Evolutionary conservation across 2,113 vertebrate species (phyloP), one percentile per base, ranked within the genome.

Genomic region (Otocyon megalotis): DNA sequence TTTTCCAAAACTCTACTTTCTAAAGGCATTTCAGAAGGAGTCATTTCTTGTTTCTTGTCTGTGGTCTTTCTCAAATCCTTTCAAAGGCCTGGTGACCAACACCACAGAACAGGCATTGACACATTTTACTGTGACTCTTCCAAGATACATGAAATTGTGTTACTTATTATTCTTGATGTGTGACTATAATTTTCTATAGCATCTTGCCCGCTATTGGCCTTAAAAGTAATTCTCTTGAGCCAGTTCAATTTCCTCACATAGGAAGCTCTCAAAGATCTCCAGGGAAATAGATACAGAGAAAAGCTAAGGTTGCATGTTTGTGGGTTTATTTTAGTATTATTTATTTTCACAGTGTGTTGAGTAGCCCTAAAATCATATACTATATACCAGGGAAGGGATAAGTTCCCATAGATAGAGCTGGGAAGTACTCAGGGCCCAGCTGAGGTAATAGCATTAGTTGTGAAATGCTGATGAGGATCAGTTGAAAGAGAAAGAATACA

Each of bases 391-490:
- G 93, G 97, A 97, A 93, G 79, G 37, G 90, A 87, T 24, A 28
- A 96, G 79, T 54, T 92, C 48, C 82, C 24, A 94, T 67, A 97
- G 96, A 96, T 58, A 95, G 97, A 92, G 56, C 74, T 97, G 81
- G 94, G 97, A 97, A 97, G 26, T 48, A 93, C 0, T 1, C 54
- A 94, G 56, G 77, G 65, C 93, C 54, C 53, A 17, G 12, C 77
- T 95, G 92, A 97, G 91, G 81, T 92, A 94, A 90, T 91, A 93
- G 84, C 60, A 92, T 97, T 96, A 97, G 58, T 87, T 94, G 84
- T 96, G 85, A 98, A 98, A 98, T 94, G 67, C 93, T 98, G 97
- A 93, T 96, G 79, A 90, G 58, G 22, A 95, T 96, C 60, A 90
- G 26, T 65, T 81, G 50, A 93, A 91, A 97, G 90, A 97, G 96